Conservation (phyloP, 1,140 invertebrate species). For the Carcinoscorpius rotundicauda region DNA sequence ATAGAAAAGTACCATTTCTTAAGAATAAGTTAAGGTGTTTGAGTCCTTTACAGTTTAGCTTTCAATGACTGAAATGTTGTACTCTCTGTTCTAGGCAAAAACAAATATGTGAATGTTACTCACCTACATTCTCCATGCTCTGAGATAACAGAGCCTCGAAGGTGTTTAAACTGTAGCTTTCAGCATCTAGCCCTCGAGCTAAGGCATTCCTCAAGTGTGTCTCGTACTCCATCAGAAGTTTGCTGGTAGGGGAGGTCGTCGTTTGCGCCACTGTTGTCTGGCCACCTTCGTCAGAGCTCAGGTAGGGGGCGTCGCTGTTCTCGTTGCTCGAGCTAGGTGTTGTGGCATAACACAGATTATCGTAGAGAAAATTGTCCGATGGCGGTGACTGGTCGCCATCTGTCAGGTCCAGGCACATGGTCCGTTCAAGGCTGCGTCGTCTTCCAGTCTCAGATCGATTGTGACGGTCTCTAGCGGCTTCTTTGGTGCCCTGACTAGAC, state of each 20-base stretch:
- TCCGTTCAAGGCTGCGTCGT: conserved; percentile 32
- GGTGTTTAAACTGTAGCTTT: conserved; percentile 84
- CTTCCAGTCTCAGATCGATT: conserved; percentile 19
- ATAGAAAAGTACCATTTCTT: no score
- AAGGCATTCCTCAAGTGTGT: conserved; percentile 86
- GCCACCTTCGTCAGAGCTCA: conserved; percentile 21
- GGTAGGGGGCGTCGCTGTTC: conserved; percentile 21
- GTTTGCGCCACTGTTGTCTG: not conserved
- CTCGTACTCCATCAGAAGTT: conserved; percentile 51
- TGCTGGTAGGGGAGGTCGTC: conserved; percentile 21
- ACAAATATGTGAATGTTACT: conserved; percentile 9
- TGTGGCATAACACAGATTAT: conserved; percentile 68
- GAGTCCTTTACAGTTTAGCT: no score
- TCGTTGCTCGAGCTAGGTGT: conserved; percentile 23
- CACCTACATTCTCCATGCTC: conserved; percentile 84
- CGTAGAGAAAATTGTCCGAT: conserved; percentile 31
- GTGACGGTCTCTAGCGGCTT: conserved; percentile 5
- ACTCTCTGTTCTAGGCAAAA: not conserved
- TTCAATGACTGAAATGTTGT: no score
- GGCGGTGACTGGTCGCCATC: conserved; percentile 20
- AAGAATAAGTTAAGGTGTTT: no score
- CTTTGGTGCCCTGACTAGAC: not conserved
- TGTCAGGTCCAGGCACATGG: conserved; percentile 63
- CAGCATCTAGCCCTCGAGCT: conserved; percentile 87
- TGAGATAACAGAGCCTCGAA: conserved; percentile 84